Percentiles rank a stretch among this genome's conserved stretches.
These are phyloP conservation scores for Aradus depressus DNA, from an alignment of 2,888 invertebrate species.

Conservation along the genomic window DNA sequence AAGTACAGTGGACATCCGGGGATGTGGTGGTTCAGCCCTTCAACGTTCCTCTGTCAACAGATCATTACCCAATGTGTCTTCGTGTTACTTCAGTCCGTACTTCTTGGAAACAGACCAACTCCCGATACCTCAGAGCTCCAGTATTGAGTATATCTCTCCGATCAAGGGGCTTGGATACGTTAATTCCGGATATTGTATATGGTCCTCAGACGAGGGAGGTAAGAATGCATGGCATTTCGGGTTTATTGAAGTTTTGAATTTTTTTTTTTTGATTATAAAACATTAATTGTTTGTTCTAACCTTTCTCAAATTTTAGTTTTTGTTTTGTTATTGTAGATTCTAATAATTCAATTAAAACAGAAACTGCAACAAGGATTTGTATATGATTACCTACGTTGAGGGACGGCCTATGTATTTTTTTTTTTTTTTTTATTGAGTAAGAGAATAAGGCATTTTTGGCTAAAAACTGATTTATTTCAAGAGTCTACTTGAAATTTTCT, in stretches of 20 bases:
- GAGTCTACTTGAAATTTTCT: no score
- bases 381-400: no score
- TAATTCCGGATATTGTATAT: conserved; percentile 29
- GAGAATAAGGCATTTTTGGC: conserved; percentile 3
- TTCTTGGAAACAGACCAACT: conserved; percentile 3
- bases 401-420: no score
- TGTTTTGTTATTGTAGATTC: not conserved
- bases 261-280: not conserved
- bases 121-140: conserved; percentile 13
- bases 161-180: conserved; percentile 20
- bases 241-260: conserved; percentile 8
- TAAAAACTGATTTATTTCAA: no score
- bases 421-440: not conserved
- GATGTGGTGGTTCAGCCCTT: conserved; percentile 1
- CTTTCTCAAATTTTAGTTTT: conserved; percentile 4
- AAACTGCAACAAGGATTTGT: conserved; percentile 17
- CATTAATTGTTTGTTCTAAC: conserved; percentile 3
- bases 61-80: conserved; percentile 18
- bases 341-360: not conserved
- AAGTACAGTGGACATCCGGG: conserved; percentile 22
- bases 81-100: not conserved
- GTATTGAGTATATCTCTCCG: conserved; percentile 28
- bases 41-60: conserved; percentile 13
- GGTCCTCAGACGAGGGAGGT: conserved; percentile 26
- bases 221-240: conserved; percentile 24